Percentiles rank a stretch among this genome's conserved stretches.
These are phyloP conservation scores for Myioborus melanocephalus DNA, from an alignment of 2,797 vertebrate species.

Conservation along the genomic window DNA sequence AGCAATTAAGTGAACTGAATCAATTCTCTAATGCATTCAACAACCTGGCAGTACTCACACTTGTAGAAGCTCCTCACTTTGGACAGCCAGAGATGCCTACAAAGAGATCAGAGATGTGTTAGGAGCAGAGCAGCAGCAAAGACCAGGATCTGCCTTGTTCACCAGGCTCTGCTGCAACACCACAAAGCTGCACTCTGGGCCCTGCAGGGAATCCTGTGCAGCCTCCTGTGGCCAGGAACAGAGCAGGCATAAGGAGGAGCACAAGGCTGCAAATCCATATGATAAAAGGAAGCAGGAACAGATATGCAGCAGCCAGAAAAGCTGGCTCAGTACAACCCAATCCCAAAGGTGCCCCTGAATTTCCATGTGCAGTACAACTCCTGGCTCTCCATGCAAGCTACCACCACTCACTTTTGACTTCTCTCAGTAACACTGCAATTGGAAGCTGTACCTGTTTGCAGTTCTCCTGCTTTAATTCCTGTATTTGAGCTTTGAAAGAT, in stretches of 20 bases:
- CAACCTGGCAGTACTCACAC: slow-evolving; percentile 73
- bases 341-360: background rate
- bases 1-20: background rate
- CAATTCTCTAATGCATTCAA: background rate
- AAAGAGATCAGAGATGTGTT: slow-evolving; percentile 34
- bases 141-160: background rate
- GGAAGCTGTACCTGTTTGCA: slow-evolving; percentile 69
- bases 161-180: background rate
- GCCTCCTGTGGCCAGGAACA: background rate
- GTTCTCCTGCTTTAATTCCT: slow-evolving; percentile 73
- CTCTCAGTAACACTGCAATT: background rate
- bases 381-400: background rate
- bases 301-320: background rate
- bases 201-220: background rate
- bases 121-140: background rate
- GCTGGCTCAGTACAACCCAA: background rate
- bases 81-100: slow-evolving; percentile 72
- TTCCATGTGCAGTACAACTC: background rate
- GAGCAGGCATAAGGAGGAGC: background rate
- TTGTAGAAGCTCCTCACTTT: slow-evolving; percentile 75
- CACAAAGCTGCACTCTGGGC: background rate
- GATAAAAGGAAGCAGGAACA: background rate
- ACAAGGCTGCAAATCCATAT: background rate
- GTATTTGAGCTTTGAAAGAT: slow-evolving; percentile 72
- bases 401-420: background rate